Percentiles rank a stretch among this genome's conserved stretches.
Evolutionary conservation across 2,888 invertebrate genomes (phyloP).

Genomic region (Hetaerina titia): DNA sequence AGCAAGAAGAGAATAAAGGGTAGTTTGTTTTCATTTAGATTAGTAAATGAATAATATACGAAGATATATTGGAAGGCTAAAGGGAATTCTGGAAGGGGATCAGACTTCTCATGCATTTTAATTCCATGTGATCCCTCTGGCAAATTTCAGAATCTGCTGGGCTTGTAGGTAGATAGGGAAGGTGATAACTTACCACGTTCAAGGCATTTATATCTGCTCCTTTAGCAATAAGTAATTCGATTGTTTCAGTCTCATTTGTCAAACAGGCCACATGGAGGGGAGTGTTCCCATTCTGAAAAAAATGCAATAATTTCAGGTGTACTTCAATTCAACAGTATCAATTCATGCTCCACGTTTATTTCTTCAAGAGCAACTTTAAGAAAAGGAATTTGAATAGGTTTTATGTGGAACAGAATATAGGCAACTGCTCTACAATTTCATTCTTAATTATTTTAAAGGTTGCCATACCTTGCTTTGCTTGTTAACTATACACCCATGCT

Average conservation of each 20-base stretch:
- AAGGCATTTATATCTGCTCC: constrained; percentile 86
- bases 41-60: too few relatives aligned
- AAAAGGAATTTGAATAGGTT: too few relatives aligned
- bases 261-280: constrained; percentile 92
- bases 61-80: too few relatives aligned
- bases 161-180: neutral
- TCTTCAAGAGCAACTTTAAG: neutral
- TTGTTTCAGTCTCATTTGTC: constrained; percentile 86
- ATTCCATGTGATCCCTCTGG: too few relatives aligned
- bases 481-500: constrained; percentile 83
- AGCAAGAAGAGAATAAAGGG: too few relatives aligned
- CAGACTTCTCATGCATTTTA: too few relatives aligned
- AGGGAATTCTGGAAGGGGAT: too few relatives aligned
- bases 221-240: constrained; percentile 83
- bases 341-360: neutral
- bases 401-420: too few relatives aligned
- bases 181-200: constrained; percentile 82
- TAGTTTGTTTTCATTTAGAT: too few relatives aligned
- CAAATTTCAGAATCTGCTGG: too few relatives aligned
- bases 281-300: constrained; percentile 84
- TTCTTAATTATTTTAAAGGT: constrained; percentile 16
- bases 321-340: neutral
- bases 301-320: neutral
- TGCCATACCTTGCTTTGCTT: constrained; percentile 83
- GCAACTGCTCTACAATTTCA: too few relatives aligned